Percentiles rank a stretch among this genome's conserved stretches.
These are phyloP conservation scores for Ctenodactylus gundi DNA, from an alignment of 2,113 vertebrate species.

Conservation along the genomic window DNA sequence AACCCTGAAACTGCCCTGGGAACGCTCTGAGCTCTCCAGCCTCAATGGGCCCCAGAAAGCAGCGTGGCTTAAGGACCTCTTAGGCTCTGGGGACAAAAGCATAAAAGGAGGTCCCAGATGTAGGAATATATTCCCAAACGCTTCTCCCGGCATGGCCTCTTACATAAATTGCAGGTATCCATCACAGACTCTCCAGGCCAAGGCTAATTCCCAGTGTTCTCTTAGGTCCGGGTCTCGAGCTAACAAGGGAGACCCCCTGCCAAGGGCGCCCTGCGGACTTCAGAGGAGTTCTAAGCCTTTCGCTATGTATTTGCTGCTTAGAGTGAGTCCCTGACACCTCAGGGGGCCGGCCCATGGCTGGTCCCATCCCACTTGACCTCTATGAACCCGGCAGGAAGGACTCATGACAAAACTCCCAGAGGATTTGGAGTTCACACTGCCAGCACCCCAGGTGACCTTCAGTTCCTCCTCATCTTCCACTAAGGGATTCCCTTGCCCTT, in stretches of 20 bases:
- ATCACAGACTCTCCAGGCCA: neutral
- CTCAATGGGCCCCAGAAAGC: neutral
- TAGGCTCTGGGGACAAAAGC: neutral
- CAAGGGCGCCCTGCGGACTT: neutral
- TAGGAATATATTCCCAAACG: accelerated
- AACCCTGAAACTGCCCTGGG: neutral
- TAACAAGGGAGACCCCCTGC: neutral
- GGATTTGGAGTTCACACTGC: too few species aligned
- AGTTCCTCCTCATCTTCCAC: too few species aligned
- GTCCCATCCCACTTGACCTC: neutral
- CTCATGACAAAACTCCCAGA: neutral
- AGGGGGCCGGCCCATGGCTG: neutral
- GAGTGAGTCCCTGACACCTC: neutral
- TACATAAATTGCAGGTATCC: neutral
- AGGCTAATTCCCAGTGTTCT: neutral
- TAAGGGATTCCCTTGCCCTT: neutral
- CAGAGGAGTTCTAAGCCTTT: neutral
- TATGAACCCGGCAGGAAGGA: neutral
- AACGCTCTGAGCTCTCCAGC: accelerated
- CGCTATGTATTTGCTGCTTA: neutral
- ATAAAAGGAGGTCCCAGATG: neutral
- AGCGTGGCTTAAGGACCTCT: neutral
- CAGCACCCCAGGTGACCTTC: neutral
- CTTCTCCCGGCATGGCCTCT: neutral
- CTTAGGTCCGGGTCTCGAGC: neutral